Base-by-base conservation (phyloP, 2,797 vertebrate genomes). In the Acipenser oxyrinchus region DNA sequence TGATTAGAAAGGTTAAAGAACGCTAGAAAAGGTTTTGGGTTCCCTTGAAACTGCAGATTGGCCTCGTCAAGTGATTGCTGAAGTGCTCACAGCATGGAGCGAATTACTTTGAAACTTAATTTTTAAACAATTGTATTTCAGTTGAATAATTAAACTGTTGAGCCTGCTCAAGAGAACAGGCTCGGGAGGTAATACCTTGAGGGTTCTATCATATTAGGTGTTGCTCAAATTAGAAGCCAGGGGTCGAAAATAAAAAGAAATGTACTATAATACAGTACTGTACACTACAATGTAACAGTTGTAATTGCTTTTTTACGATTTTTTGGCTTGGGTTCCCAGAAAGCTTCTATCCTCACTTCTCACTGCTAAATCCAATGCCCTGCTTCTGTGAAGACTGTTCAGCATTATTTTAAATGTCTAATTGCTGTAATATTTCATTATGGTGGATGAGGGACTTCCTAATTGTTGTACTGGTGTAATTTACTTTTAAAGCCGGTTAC, bases 41-140 rank as follows among this genome's bases (percentile, higher is more conserved):
- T 86, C 84, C 79, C 79, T 77, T 11, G 55, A 58, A 58, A 13
- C n/a, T 13, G 51, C 79, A 89, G 88, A 88, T 88, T 80, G 89
- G 88, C 74, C 84, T 83, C 75, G 80, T n/a, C 64, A 83, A 79
- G 86, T 83, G 68, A 68, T 71, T 55, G 71, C 74, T 58, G 55
- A n/a, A 58, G 15, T 13, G 55, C 12, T n/a, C 12, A 2, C 55
- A 58, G 55, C 1, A 13, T 13, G 10, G 10, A 7, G 55, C 12
- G 6, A 58, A 58, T 58, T 58, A 58, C 55, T 58, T 58, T 58
- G 55, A 58, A 58, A 58, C 55, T 58, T 18, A 18, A 18, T 18
- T 18, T 58, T 58, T 12, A 58, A n/a, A 58, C 55, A 58, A 58
- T 58, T 58, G 10, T n/a, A 58, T 58, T 58, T 13, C 55, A 58